Percentiles rank a stretch among this genome's conserved stretches.
Evolutionary conservation across 2,113 vertebrate species (phyloP).

Genomic region (Pionites leucogaster): DNA sequence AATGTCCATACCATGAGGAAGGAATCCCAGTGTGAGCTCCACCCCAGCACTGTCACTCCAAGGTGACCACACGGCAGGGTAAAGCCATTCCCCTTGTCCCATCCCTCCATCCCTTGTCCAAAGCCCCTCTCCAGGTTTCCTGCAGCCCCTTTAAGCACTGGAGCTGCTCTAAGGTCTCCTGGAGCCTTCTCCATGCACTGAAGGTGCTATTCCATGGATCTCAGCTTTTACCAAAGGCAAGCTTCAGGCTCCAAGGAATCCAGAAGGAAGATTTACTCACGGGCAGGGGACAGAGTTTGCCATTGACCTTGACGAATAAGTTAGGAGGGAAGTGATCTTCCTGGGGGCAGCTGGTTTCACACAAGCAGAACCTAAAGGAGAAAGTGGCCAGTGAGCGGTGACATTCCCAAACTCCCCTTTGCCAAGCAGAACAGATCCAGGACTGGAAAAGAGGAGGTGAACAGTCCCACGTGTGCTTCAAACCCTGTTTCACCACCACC

Average conservation of each 20-base stretch:
- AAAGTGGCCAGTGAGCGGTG: background rate
- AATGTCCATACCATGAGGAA: background rate
- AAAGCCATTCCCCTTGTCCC: background rate
- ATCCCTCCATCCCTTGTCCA: background rate
- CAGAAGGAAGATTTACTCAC: constrained; percentile 53
- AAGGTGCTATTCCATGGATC: background rate
- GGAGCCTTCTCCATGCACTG: background rate
- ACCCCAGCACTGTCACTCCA: background rate
- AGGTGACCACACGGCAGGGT: background rate
- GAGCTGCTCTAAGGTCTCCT: background rate
- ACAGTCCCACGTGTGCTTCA: background rate
- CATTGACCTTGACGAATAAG: constrained; percentile 81
- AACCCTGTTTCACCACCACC: background rate
- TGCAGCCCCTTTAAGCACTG: background rate
- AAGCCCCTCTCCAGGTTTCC: background rate
- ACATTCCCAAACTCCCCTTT: background rate
- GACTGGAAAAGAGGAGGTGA: background rate
- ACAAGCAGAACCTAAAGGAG: constrained; percentile 77
- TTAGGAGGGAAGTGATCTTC: constrained; percentile 82
- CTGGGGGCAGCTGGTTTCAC: constrained; percentile 82
- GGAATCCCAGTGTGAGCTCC: background rate
- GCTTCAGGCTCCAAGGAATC: background rate
- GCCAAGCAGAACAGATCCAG: background rate
- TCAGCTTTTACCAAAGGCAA: background rate
- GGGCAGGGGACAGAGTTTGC: constrained; percentile 79